Evolutionary conservation across 2,888 invertebrate species (phyloP).

Genomic region (Leucania comma): DNA sequence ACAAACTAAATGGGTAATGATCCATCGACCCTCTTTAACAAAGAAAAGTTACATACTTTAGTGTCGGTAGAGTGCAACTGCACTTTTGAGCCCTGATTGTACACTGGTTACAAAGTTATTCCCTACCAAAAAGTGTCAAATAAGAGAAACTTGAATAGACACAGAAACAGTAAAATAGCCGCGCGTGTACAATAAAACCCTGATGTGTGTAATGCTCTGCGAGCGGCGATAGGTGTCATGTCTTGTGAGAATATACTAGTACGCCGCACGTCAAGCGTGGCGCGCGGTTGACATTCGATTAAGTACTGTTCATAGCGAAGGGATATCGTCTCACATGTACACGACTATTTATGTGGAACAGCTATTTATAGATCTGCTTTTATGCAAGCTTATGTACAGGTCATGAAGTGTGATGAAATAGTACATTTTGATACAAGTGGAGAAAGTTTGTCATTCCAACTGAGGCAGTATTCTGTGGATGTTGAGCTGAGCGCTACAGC

Average conservation of each 20-base stretch:
- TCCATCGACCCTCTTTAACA: too few relatives aligned
- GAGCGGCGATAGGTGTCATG: slow-evolving; percentile 56
- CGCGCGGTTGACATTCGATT: slow-evolving; percentile 62
- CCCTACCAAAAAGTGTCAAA: neutral
- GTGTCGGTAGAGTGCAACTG: too few relatives aligned
- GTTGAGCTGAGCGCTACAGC: too few relatives aligned
- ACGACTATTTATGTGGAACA: slow-evolving; percentile 2
- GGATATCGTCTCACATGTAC: slow-evolving; percentile 18
- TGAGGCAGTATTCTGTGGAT: too few relatives aligned
- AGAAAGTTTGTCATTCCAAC: too few relatives aligned
- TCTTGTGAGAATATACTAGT: slow-evolving; percentile 57
- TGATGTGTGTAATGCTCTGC: slow-evolving; percentile 51
- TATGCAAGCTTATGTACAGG: neutral
- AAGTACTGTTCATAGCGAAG: slow-evolving; percentile 47
- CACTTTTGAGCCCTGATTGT: too few relatives aligned
- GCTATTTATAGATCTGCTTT: slow-evolving; percentile 5
- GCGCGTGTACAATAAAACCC: slow-evolving; percentile 42
- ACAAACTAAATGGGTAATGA: too few relatives aligned
- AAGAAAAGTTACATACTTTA: too few relatives aligned
- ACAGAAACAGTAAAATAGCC: slow-evolving; percentile 24
- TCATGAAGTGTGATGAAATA: too few relatives aligned
- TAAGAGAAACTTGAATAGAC: neutral
- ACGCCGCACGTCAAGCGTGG: slow-evolving; percentile 48
- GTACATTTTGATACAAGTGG: too few relatives aligned
- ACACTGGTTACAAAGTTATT: neutral